A percentile compares a stretch with the other conserved stretches of the same genome.
Evolutionary conservation across 2,797 vertebrate genomes (phyloP).

Genomic region (Erpetoichthys calabaricus): DNA sequence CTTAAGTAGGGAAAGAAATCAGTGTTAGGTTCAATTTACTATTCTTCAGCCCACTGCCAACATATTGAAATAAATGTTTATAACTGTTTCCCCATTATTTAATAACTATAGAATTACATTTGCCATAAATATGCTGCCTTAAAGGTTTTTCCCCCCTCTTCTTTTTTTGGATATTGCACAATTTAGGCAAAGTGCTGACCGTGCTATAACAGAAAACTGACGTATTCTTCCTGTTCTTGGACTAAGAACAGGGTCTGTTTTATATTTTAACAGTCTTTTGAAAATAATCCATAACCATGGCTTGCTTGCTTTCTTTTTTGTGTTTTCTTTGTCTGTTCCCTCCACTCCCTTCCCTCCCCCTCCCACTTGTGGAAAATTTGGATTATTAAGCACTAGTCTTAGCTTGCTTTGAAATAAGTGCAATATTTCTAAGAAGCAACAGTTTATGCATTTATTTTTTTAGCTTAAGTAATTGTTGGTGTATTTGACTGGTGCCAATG

Average conservation of each 20-base stretch:
- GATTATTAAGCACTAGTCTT: too few relatives aligned
- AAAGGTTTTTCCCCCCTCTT: slow-evolving; percentile 12
- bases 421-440: too few relatives aligned
- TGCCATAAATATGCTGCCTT: slow-evolving; percentile 15
- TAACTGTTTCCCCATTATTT: neutral
- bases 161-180: slow-evolving; percentile 12
- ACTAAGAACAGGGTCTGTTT: slow-evolving; percentile 22
- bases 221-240: slow-evolving; percentile 24
- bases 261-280: slow-evolving; percentile 31
- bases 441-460: too few relatives aligned
- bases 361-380: neutral
- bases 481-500: too few relatives aligned
- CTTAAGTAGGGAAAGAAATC: too few relatives aligned
- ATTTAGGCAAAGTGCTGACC: slow-evolving; percentile 18
- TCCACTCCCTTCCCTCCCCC: too few relatives aligned
- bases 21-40: too few relatives aligned
- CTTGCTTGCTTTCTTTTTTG: neutral
- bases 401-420: too few relatives aligned
- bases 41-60: too few relatives aligned
- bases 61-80: neutral
- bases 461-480: too few relatives aligned
- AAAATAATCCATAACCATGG: slow-evolving; percentile 23
- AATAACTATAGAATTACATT: slow-evolving; percentile 3
- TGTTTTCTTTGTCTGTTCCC: neutral
- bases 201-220: slow-evolving; percentile 18